phyloP scores from a whole-genome alignment of 2,797 vertebrate genomes.

The Sparidentex hasta region DNA sequence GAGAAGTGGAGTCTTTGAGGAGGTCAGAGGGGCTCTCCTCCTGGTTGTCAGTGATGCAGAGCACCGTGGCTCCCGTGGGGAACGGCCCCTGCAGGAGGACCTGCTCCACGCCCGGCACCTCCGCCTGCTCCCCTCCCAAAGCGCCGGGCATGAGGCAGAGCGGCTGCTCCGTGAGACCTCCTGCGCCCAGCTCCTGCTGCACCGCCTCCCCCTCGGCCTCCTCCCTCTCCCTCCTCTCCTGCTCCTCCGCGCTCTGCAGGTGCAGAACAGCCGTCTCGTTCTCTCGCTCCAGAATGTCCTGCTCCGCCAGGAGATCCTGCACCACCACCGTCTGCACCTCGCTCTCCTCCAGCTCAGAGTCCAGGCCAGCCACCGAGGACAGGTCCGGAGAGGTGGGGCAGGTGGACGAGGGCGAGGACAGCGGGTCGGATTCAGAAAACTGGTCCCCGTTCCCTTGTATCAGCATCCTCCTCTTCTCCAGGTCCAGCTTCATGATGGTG shows the following conservation, averaged over 20 bases:
- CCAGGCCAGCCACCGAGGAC: conserved; percentile 76
- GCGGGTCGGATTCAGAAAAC: conserved; percentile 63
- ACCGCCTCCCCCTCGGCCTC: conserved; percentile 91
- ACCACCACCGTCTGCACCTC: conserved; percentile 69
- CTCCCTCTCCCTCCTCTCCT: conserved; percentile 92
- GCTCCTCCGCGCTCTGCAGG: conserved; percentile 95
- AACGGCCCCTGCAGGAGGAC: conserved; percentile 92
- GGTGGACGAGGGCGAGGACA: conserved; percentile 70
- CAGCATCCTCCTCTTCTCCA: conserved; percentile 90
- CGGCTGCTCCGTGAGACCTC: conserved; percentile 80
- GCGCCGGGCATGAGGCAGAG: conserved; percentile 90
- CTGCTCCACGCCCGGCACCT: conserved; percentile 78
- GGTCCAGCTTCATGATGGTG: conserved; percentile 97
- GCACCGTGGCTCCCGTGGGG: conserved; percentile 89
- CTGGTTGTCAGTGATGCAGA: conserved; percentile 90
- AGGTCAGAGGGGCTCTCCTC: conserved; percentile 75
- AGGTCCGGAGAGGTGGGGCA: conserved; percentile 81
- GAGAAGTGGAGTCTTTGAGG: conserved; percentile 81
- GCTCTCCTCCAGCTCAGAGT: conserved; percentile 77
- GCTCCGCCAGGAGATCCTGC: conserved; percentile 81
- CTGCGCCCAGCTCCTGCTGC: conserved; percentile 86
- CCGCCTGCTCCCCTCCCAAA: conserved; percentile 72
- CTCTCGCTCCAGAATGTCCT: conserved; percentile 86
- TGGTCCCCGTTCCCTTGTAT: conserved; percentile 65
- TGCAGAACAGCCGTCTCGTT: conserved; percentile 95